Evolutionary conservation across 2,113 vertebrate species (phyloP), one percentile per base, ranked within the genome.

Genomic region (Podarcis cretensis): DNA sequence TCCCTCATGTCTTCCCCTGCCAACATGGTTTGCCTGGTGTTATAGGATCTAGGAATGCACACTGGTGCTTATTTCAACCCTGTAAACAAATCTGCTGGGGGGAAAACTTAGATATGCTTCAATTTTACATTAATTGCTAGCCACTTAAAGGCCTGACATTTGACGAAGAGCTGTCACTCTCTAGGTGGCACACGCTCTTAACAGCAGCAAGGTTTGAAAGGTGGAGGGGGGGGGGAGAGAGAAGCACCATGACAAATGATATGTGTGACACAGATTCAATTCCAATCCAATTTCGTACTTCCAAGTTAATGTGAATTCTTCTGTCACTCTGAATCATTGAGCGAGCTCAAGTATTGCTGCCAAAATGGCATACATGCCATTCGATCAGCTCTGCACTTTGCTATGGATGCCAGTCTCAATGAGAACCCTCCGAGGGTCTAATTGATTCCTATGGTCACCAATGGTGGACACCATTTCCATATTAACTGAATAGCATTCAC

Each of bases 241-340:
- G 20, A 54, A 48, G 30, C 81, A 77, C 73, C 91, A 87, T 94
- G 94, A 95, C 90, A 84, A 93, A 91, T 90, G 93, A 92, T 32
- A 88, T 6, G 57, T 87, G 83, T 86, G 79, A 81, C 91, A 85
- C 77, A 85, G 71, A 94, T 90, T 93, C 90, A 85, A 89, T 92
- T 94, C 79, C 92, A 94, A 94, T 91, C 93, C 93, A 94, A 90
- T 96, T 95, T 94, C 90, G 94, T 86, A 93, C 92, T 92, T 91
- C 84, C 63, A 88, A 88, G 40, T 91, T 89, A 93, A 89, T 91
- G 90, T 40, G 84, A 92, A 88, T 92, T 89, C 93, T 93, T 86
- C 83, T 94, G 94, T 92, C 73, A 0, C 91, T 90, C 89, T 75
- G 90, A 92, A 92, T 95, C 91, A 48, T 92, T 93, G 93, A 88